These are phyloP conservation scores for Thryonomys swinderianus DNA, from an alignment of 2,113 vertebrate species.

Conservation along the genomic window DNA sequence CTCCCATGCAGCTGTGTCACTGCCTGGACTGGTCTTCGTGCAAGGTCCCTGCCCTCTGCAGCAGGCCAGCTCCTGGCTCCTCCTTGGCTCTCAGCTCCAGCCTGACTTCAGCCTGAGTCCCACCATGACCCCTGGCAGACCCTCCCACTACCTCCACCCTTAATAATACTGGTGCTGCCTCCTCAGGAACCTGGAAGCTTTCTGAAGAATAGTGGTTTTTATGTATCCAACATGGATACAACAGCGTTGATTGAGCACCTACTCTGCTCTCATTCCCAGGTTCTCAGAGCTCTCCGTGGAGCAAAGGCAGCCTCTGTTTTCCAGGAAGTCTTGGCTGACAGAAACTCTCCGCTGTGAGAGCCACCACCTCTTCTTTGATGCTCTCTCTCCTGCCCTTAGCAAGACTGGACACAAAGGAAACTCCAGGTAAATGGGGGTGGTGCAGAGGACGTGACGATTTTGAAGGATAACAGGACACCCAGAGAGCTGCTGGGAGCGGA, in stretches of 20 bases:
- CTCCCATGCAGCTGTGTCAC: neutral
- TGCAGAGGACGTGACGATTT: neutral
- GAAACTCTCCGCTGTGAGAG: neutral
- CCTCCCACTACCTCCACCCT: neutral
- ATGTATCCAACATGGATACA: neutral
- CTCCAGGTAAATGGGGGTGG: neutral
- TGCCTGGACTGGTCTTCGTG: neutral
- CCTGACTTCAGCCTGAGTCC: too few species aligned
- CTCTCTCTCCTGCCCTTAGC: neutral
- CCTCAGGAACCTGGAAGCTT: neutral
- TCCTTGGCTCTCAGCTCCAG: neutral
- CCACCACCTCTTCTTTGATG: neutral
- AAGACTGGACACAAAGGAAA: neutral
- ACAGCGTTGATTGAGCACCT: neutral
- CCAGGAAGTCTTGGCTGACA: neutral
- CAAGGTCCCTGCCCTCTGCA: too few species aligned
- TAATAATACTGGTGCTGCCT: neutral
- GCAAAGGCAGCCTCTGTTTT: neutral
- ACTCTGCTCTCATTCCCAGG: neutral
- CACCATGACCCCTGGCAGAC: too few species aligned
- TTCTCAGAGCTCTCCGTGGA: accelerated
- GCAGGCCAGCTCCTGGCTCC: neutral
- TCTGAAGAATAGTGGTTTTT: neutral
- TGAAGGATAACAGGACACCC: neutral
- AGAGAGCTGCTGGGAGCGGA: neutral